Conservation (phyloP, 2,888 invertebrate species). For the Sesia apiformis region DNA sequence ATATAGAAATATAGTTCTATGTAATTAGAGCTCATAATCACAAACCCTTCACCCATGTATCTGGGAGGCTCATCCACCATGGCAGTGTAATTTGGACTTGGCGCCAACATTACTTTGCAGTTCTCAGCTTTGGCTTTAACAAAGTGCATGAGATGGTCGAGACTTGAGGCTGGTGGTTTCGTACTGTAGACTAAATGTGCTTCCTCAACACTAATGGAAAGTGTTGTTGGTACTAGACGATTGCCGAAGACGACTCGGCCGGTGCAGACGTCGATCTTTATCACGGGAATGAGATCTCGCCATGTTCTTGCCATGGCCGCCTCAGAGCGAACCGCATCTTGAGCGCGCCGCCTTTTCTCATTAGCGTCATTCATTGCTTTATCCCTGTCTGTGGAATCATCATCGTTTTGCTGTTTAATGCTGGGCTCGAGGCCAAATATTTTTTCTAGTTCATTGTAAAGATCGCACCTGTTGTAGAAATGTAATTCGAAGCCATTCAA, state of each 20-base stretch:
- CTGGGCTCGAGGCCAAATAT: conserved; percentile 88
- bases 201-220: conserved; percentile 94
- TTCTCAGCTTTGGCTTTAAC: conserved; percentile 96
- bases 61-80: conserved; percentile 94
- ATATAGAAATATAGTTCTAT: conserved; percentile 97
- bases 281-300: conserved; percentile 97
- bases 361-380: conserved; percentile 78
- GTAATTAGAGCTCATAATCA: conserved; percentile 95
- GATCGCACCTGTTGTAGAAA: conserved; percentile 92
- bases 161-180: conserved; percentile 93
- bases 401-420: conserved; percentile 79
- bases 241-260: conserved; percentile 97
- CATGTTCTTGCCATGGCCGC: conserved; percentile 92
- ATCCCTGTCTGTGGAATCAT: conserved; percentile 68
- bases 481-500: conserved; percentile 96
- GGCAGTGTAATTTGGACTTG: conserved; percentile 95
- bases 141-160: conserved; percentile 97
- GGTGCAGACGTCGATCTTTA: conserved; percentile 93
- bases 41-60: conserved; percentile 99
- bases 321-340: conserved; percentile 78
- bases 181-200: conserved; percentile 96
- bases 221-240: conserved; percentile 92
- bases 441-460: conserved; percentile 91
- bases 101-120: conserved; percentile 95
- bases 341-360: conserved; percentile 68